These are phyloP conservation scores for Agriopis aurantiaria DNA, from an alignment of 2,888 invertebrate genomes.

Conservation along the genomic window DNA sequence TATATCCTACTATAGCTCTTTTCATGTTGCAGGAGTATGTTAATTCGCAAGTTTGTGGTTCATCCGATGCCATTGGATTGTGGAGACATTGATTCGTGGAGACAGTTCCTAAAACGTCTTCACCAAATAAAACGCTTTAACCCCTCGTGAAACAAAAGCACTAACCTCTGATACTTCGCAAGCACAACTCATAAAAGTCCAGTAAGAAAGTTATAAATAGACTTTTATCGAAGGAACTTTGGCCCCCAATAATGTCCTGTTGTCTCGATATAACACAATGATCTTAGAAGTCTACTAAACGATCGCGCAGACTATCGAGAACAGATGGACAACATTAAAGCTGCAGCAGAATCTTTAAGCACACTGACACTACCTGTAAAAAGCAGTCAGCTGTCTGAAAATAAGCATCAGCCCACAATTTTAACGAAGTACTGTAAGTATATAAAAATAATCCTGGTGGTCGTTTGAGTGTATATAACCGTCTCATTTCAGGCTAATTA, in stretches of 20 bases:
- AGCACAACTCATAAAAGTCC: constrained; percentile 31
- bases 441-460: too few relatives aligned
- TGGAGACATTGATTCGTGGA: neutral
- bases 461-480: too few relatives aligned
- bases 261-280: constrained; percentile 33
- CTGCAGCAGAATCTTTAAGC: neutral
- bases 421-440: too few relatives aligned
- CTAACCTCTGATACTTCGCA: constrained; percentile 24
- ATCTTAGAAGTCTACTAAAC: constrained; percentile 28
- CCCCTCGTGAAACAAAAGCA: constrained; percentile 18
- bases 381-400: neutral
- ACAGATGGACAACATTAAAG: constrained; percentile 1
- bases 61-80: neutral
- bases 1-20: too few relatives aligned
- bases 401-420: too few relatives aligned
- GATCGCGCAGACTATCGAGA: neutral
- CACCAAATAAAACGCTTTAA: constrained; percentile 8
- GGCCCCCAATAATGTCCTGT: constrained; percentile 35
- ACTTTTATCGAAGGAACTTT: constrained; percentile 33
- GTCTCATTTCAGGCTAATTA: too few relatives aligned
- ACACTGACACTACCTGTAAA: neutral
- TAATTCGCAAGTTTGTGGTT: neutral
- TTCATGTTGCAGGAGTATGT: neutral
- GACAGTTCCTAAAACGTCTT: constrained; percentile 5
- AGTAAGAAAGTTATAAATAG: constrained; percentile 34